A percentile compares a stretch with the other conserved stretches of the same genome.
These are phyloP conservation scores for Podotricha telesiphe DNA, from an alignment of 2,888 invertebrate genomes.

Conservation along the genomic window DNA sequence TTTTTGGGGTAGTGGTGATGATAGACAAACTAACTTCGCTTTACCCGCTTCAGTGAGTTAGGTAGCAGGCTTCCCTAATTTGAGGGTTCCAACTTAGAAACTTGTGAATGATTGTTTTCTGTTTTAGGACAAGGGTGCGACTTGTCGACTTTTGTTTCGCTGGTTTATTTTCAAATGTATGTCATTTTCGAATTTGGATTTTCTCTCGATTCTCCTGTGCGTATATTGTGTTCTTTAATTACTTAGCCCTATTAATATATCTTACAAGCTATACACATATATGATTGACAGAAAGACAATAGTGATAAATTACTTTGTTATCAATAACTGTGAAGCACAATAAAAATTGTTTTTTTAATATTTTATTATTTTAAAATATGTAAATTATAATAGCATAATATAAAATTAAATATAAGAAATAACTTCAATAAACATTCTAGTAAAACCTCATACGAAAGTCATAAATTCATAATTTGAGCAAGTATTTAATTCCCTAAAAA, in stretches of 20 bases:
- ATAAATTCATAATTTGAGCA: constrained; percentile 13
- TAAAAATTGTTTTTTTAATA: too few species aligned
- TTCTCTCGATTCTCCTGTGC: too few species aligned
- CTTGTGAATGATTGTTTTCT: constrained; percentile 31
- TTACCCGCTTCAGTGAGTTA: constrained; percentile 37
- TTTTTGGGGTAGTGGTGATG: constrained; percentile 46
- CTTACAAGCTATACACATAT: too few species aligned
- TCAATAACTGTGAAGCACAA: too few species aligned
- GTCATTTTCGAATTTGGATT: not conserved
- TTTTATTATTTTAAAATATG: not conserved
- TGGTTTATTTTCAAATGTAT: constrained; percentile 13
- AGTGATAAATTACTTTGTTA: too few species aligned
- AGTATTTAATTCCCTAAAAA: constrained; percentile 30
- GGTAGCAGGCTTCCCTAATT: constrained; percentile 38
- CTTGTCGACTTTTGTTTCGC: constrained; percentile 8
- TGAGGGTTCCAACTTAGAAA: constrained; percentile 33
- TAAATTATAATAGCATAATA: not conserved
- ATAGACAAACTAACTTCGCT: constrained; percentile 45
- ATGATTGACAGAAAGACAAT: too few species aligned
- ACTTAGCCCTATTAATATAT: too few species aligned
- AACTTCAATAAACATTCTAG: not conserved
- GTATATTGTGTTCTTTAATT: too few species aligned
- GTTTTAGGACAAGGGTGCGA: constrained; percentile 25
- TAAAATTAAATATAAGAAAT: constrained; percentile 2
- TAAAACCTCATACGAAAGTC: not conserved